phyloP scores from a whole-genome alignment of 1,140 invertebrate genomes.

The Eulimnadia texana region DNA sequence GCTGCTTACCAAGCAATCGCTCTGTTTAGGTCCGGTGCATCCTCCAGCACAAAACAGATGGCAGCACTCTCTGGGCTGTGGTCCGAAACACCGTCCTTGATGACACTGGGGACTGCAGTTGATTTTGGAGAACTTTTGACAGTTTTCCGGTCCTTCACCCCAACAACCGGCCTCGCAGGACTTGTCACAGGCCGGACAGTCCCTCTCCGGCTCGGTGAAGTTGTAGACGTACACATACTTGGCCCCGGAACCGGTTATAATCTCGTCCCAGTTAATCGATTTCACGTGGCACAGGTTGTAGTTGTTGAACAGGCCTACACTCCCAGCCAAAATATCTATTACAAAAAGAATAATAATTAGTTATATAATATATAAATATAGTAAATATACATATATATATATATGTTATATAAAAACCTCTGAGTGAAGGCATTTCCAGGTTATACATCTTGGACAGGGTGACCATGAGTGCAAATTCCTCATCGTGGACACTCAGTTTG shows the following conservation, averaged over 20 bases:
- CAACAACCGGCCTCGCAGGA: constrained; percentile 72
- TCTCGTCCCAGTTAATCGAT: constrained; percentile 89
- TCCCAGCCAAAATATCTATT: constrained; percentile 70
- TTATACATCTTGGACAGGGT: constrained; percentile 76
- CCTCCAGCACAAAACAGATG: constrained; percentile 92
- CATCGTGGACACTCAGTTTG: constrained; percentile 60
- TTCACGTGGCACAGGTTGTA: constrained; percentile 88
- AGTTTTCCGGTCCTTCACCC: constrained; percentile 83
- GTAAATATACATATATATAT: no score
- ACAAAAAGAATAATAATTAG: constrained; percentile 19
- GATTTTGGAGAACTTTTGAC: constrained; percentile 84
- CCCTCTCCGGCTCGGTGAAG: constrained; percentile 56
- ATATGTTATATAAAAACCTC: constrained; percentile 37
- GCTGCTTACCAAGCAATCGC: constrained; percentile 72
- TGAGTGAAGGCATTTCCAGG: constrained; percentile 71
- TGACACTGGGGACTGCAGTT: constrained; percentile 87
- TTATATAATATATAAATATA: background rate
- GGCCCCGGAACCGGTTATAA: constrained; percentile 57
- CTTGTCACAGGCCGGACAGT: constrained; percentile 62
- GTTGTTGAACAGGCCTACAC: constrained; percentile 85
- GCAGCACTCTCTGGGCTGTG: constrained; percentile 81
- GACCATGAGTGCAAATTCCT: constrained; percentile 72
- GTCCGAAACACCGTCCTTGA: constrained; percentile 80
- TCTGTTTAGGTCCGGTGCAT: constrained; percentile 80
- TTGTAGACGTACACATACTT: constrained; percentile 68